A percentile compares a stretch with the other conserved stretches of the same genome.
Evolutionary conservation across 1,140 invertebrate genomes (phyloP).

Genomic region (Lucilia sericata): DNA sequence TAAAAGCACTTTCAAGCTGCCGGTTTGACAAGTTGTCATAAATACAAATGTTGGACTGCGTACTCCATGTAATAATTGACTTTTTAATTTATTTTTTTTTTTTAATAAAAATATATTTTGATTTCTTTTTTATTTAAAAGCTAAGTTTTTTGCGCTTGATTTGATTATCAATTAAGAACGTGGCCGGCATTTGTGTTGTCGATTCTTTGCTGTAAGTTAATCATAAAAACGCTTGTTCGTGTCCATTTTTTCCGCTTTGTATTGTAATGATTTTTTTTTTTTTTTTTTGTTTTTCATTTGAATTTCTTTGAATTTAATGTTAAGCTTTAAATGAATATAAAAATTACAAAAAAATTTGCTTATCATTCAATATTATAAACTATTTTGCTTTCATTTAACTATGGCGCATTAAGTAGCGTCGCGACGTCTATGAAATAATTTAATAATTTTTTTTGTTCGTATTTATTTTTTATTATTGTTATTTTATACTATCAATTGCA

Average conservation of each 20-base stretch:
- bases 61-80: not conserved
- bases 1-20: too few relatives aligned
- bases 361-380: not conserved
- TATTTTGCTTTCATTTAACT: conserved; percentile 6
- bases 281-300: not conserved
- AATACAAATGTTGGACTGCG: too few relatives aligned
- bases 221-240: not conserved
- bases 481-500: not conserved
- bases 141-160: conserved; percentile 1
- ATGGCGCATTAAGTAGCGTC: conserved; percentile 14
- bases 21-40: too few relatives aligned
- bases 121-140: not conserved
- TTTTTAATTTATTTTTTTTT: not conserved
- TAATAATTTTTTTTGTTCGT: not conserved
- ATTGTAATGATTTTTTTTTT: not conserved
- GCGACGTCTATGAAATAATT: conserved; percentile 20
- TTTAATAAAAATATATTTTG: not conserved
- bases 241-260: not conserved
- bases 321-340: not conserved
- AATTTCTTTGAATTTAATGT: conserved; percentile 6
- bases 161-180: conserved; percentile 21
- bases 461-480: not conserved
- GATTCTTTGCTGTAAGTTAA: too few relatives aligned
- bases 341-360: not conserved
- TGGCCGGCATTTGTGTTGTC: not conserved